Evolutionary conservation across 1,140 invertebrate species (phyloP), one percentile per base, ranked within the genome.

Genomic region (Lerema accius): DNA sequence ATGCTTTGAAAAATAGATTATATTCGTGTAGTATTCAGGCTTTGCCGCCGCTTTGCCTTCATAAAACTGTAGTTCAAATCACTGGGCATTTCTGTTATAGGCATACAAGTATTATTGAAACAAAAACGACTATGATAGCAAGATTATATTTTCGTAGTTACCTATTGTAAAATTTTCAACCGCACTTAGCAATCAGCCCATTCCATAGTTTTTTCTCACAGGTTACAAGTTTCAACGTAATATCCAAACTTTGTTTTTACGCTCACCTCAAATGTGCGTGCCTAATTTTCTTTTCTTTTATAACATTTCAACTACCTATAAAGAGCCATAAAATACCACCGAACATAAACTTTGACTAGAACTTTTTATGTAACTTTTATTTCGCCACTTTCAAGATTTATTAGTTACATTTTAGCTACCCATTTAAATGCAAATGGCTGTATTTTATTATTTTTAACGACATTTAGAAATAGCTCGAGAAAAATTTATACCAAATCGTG

Each of bases 241-340:
- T n/a, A 65, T 45, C 60, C 64, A 45, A 64, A 65, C 61, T 71
- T 73, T 69, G 58, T 78, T 73, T 71, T 75, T 73, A 66, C 40
- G 49, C 46, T 32, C 35, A 66, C 65, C 67, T 62, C 66, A 63
- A 66, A 63, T 51, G 51, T 39, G 60, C 66, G 63, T 53, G 62
- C 50, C 62, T 58, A 62, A 68, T 66, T 59, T 45, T 50, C 50
- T 66, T 59, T 45, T 50, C 50, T 69, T 50, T 60, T 37, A 37
- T 37, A 37, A 37, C 4, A 50, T 62, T 73, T 11, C 10, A 37
- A 37, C 35, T 37, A 11, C 35, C 35, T 37, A 37, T 37, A 37
- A 37, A 37, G 1, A 37, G 10, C n/a, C 35, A 37, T 37, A 37
- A 37, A 37, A 37, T 37, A 37, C n/a, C n/a, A 4, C 35, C 11